A percentile compares a stretch with the other conserved stretches of the same genome.
These are phyloP conservation scores for Nylanderia fulva DNA, from an alignment of 1,140 invertebrate genomes.

Conservation along the genomic window DNA sequence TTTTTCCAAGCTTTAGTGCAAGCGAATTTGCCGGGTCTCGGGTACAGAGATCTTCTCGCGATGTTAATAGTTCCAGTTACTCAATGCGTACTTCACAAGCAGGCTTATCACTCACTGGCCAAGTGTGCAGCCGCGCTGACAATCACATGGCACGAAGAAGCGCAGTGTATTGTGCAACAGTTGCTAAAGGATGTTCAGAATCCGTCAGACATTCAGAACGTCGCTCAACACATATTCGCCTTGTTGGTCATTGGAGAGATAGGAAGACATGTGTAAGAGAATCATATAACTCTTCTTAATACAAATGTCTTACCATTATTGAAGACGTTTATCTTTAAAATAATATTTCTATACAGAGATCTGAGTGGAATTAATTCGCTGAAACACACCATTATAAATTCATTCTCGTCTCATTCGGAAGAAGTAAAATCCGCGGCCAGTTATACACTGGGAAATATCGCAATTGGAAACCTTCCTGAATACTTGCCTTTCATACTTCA, in stretches of 20 bases:
- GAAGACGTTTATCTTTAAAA: constrained; percentile 15
- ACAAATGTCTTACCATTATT: neutral
- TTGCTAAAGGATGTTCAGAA: constrained; percentile 94
- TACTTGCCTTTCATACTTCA: constrained; percentile 98
- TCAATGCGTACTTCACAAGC: constrained; percentile 87
- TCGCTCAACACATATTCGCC: constrained; percentile 96
- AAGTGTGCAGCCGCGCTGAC: constrained; percentile 98
- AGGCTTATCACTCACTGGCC: constrained; percentile 96
- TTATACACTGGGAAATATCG: constrained; percentile 97
- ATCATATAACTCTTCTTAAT: neutral
- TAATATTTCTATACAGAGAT: constrained; percentile 89
- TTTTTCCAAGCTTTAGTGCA: constrained; percentile 96
- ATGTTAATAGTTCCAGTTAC: constrained; percentile 90
- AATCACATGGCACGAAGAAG: constrained; percentile 91
- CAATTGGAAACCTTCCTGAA: constrained; percentile 96
- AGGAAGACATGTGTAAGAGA: constrained; percentile 94
- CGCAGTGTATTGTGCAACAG: constrained; percentile 93
- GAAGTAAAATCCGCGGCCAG: constrained; percentile 98
- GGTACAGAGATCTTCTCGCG: constrained; percentile 92
- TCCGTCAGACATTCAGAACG: constrained; percentile 86
- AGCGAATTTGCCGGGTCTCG: constrained; percentile 92
- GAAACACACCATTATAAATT: constrained; percentile 91
- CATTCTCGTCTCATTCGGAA: constrained; percentile 92
- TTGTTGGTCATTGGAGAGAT: constrained; percentile 98
- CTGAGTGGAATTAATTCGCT: constrained; percentile 92